phyloP scores from a whole-genome alignment of 2,113 vertebrate genomes.

The Chaetodon auriga region DNA sequence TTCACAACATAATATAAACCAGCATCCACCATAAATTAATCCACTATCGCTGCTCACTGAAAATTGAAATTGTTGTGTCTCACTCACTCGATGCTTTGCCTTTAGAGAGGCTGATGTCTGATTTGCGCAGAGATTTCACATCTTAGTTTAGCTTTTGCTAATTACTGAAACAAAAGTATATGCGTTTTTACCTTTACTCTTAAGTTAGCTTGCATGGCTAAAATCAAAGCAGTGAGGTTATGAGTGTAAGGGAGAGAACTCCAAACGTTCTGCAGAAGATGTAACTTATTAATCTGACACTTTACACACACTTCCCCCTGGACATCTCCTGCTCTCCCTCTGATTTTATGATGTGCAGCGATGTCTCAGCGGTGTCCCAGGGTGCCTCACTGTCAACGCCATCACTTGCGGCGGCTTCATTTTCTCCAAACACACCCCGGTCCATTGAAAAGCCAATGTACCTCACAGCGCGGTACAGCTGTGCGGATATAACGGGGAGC shows the following conservation, averaged over 20 bases:
- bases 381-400: slow-evolving; percentile 46
- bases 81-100: slow-evolving; percentile 14
- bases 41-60: slow-evolving; percentile 12
- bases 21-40: slow-evolving; percentile 42
- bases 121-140: not conserved
- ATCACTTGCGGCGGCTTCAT: slow-evolving; percentile 58
- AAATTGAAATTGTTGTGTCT: slow-evolving; percentile 16
- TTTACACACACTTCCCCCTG: slow-evolving; percentile 28
- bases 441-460: slow-evolving; percentile 65
- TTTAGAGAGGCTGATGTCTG: not conserved
- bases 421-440: slow-evolving; percentile 62
- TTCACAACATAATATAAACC: slow-evolving; percentile 34
- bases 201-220: not conserved
- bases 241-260: not conserved
- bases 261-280: not conserved
- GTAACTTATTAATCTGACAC: slow-evolving; percentile 53
- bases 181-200: too few relatives aligned
- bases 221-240: not conserved
- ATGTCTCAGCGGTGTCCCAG: slow-evolving; percentile 60
- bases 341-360: slow-evolving; percentile 44
- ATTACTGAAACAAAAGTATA: too few relatives aligned
- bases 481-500: slow-evolving; percentile 49
- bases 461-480: slow-evolving; percentile 37
- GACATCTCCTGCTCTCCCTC: slow-evolving; percentile 39
- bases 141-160: not conserved